Evolutionary conservation across 2,888 invertebrate genomes (phyloP).

Genomic region (Agonopterix heracliana): DNA sequence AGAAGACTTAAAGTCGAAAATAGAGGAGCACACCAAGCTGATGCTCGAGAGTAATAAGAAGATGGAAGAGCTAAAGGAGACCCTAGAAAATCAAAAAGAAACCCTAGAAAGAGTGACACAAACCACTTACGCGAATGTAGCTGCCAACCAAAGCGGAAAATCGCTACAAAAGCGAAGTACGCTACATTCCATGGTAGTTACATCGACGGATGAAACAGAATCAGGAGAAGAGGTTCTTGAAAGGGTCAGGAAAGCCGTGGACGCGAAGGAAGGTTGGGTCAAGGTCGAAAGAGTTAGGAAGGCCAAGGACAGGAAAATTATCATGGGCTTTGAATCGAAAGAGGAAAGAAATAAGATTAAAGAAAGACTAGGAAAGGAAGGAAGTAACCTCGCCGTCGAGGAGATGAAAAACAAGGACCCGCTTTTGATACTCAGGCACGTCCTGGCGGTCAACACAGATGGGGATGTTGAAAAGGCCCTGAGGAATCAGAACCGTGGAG

Average conservation of each 20-base stretch:
- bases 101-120: too few relatives aligned
- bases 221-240: background rate
- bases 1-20: too few relatives aligned
- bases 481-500: background rate
- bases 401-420: conserved; percentile 5
- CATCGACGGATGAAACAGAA: background rate
- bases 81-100: background rate
- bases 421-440: background rate
- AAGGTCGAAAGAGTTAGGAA: background rate
- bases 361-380: background rate
- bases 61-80: background rate
- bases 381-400: background rate
- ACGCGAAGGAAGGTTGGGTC: background rate
- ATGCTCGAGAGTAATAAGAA: background rate
- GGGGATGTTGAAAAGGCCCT: conserved; percentile 7
- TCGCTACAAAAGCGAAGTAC: background rate
- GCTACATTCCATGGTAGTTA: background rate
- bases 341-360: background rate
- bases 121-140: background rate
- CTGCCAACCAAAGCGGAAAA: background rate
- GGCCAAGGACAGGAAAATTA: background rate
- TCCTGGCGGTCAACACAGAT: conserved; percentile 5
- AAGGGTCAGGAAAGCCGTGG: background rate
- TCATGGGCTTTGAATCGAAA: background rate
- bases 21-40: too few relatives aligned